Evolutionary conservation across 1,140 invertebrate species (phyloP), one percentile per base, ranked within the genome.

Genomic region (Triops longicaudatus): DNA sequence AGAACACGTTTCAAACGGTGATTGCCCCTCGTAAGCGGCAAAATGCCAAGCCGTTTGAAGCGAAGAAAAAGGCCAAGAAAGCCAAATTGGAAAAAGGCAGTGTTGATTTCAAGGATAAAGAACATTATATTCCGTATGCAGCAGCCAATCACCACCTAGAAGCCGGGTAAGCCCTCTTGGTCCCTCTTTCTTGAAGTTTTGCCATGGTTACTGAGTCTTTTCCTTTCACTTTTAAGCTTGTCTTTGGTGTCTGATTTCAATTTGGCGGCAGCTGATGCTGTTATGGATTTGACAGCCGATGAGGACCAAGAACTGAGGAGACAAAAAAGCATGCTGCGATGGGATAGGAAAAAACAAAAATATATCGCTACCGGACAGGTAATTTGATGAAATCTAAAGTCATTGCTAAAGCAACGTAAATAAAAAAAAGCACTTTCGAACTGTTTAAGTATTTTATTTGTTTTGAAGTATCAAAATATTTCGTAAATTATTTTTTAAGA

Each of bases 321-420:
- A 44, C 88, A 88, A 74, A 86, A 85, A 0, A 85, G 88, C 75
- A 83, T 88, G 26, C 87, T 90, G 81, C 90, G 88, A 82, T 96
- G 94, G 95, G 95, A 97, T 86, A 88, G 92, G 14, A 96, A 96
- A 83, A 90, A 91, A 83, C 97, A 97, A 87, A 96, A 94, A 84
- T 96, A 95, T 89, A 88, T 97, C 88, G 17, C 84, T 89, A 10
- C 50, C 22, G 88, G 90, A 78, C 86, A 87, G 73, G 89, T 90
- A 63, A 6, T 3, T 44, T 82, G n/a, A n/a, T n/a, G n/a, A n/a
- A n/a, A n/a, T n/a, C n/a, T n/a, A n/a, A n/a, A n/a, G n/a, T n/a
- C n/a, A n/a, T n/a, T n/a, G n/a, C n/a, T n/a, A n/a, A n/a, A n/a
- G n/a, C n/a, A n/a, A n/a, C n/a, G n/a, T n/a, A n/a, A n/a, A n/a